Conservation (phyloP, 2,113 vertebrate species). For the Sakesphorus luctuosus region DNA sequence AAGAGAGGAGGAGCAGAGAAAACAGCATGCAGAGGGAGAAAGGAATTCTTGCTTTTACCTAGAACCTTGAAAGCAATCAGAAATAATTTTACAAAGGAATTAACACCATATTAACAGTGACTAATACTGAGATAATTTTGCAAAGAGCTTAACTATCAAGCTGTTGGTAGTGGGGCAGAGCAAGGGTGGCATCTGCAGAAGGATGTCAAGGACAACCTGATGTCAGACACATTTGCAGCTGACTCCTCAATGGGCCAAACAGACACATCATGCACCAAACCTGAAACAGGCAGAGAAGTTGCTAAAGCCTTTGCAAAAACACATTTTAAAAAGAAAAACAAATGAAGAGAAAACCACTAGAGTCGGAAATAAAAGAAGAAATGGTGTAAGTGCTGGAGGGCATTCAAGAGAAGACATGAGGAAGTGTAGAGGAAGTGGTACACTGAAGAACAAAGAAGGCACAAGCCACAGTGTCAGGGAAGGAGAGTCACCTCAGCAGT, state of each 20-base stretch:
- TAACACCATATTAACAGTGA: neutral
- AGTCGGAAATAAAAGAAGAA: neutral
- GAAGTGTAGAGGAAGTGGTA: neutral
- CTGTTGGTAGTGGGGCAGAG: neutral
- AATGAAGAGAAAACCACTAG: neutral
- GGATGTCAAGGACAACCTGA: neutral
- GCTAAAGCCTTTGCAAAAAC: neutral
- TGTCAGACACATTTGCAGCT: neutral
- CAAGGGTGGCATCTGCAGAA: neutral
- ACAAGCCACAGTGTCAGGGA: neutral
- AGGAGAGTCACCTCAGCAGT: rapidly evolving
- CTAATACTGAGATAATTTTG: neutral
- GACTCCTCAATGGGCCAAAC: neutral
- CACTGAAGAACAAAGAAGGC: neutral
- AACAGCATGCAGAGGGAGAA: rapidly evolving
- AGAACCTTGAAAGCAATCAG: neutral
- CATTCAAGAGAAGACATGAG: neutral
- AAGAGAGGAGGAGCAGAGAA: neutral
- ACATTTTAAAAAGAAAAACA: neutral
- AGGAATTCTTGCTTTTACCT: neutral
- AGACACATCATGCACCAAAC: rapidly evolving
- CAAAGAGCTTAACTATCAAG: neutral
- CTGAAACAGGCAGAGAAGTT: neutral
- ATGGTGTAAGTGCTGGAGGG: neutral
- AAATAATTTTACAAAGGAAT: neutral